Percentiles rank a stretch among this genome's conserved stretches.
Evolutionary conservation across 2,113 vertebrate species (phyloP).

Genomic region (Sinocyclocheilus maitianheensis): DNA sequence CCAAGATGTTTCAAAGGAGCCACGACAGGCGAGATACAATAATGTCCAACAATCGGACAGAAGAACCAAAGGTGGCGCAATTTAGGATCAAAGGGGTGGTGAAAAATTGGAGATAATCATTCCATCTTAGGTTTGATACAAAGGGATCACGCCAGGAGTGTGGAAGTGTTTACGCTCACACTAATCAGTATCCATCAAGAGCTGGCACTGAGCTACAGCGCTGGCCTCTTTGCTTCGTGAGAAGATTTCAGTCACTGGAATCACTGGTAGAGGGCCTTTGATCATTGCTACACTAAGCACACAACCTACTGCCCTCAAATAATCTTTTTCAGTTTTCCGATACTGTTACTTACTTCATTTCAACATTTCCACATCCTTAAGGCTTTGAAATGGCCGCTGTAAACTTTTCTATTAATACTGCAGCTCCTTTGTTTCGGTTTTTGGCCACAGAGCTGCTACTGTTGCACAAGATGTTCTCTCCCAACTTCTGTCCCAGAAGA

Average conservation of each 20-base stretch:
- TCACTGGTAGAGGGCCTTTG: conserved; percentile 27
- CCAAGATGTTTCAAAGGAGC: conserved; percentile 21
- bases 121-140: conserved; percentile 2
- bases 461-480: conserved; percentile 17
- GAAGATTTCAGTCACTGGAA: background rate
- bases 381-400: conserved; percentile 13
- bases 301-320: conserved; percentile 16
- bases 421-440: background rate
- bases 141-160: background rate
- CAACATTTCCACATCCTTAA: background rate
- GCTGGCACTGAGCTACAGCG: background rate
- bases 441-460: background rate
- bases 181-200: conserved; percentile 33
- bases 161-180: background rate
- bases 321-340: background rate
- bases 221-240: background rate
- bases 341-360: background rate
- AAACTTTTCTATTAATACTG: background rate
- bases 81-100: conserved; percentile 8
- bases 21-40: conserved; percentile 5
- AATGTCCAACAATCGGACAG: conserved; percentile 24
- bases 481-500: background rate
- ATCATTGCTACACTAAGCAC: conserved; percentile 13
- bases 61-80: background rate
- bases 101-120: conserved; percentile 35